Conservation (phyloP, 2,797 vertebrate genomes). For the Lagorchestes hirsutus region DNA sequence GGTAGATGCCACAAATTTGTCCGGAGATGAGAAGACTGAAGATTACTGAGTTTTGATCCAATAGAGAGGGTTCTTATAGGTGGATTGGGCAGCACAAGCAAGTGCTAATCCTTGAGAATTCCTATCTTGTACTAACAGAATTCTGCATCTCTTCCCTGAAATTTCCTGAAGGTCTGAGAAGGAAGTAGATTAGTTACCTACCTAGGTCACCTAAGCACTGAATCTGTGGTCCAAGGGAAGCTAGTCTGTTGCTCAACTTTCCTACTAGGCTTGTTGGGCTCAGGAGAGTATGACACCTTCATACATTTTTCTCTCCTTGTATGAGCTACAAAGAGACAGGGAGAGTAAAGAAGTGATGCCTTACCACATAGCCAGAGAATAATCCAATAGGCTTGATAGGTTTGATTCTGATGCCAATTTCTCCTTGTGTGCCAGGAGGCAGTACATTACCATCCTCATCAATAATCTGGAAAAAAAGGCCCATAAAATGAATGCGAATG, state of each 20-base stretch:
- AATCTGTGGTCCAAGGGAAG: background rate
- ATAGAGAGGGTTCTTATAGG: background rate
- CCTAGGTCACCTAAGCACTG: background rate
- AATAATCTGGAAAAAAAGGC: slow-evolving; percentile 85
- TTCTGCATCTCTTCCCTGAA: background rate
- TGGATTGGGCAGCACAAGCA: background rate
- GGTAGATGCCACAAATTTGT: background rate
- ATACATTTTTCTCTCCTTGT: too few relatives aligned
- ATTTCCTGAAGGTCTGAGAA: background rate
- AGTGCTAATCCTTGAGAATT: background rate
- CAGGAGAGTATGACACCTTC: background rate
- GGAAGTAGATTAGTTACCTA: background rate
- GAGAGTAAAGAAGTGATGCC: slow-evolving; percentile 14
- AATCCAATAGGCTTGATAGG: slow-evolving; percentile 87
- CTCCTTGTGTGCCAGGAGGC: slow-evolving; percentile 86
- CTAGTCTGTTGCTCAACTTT: background rate
- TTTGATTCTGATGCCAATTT: slow-evolving; percentile 88
- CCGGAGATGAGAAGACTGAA: background rate
- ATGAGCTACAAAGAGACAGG: background rate
- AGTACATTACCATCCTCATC: slow-evolving; percentile 86
- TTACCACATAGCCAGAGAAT: slow-evolving; percentile 89
- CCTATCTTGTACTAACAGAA: background rate
- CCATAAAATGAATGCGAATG: background rate
- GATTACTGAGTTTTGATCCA: background rate
- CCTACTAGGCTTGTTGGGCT: background rate